Evolutionary conservation across 2,113 vertebrate species (phyloP).

Genomic region (Chionis minor): DNA sequence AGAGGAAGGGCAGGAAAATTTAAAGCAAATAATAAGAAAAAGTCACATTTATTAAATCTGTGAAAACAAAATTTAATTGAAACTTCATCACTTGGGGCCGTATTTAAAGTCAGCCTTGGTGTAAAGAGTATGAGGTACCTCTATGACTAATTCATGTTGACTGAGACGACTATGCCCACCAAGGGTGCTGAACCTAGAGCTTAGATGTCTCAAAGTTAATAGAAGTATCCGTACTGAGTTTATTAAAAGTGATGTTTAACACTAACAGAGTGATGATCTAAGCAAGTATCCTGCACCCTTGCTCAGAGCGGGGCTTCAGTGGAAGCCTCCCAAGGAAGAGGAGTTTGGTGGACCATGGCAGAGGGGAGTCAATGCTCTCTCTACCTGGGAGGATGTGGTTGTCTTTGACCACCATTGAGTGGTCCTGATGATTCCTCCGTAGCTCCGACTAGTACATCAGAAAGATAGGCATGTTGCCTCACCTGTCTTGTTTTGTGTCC

Average conservation of each 20-base stretch:
- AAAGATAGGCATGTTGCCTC: not conserved
- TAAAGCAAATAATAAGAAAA: not conserved
- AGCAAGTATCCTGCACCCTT: not conserved
- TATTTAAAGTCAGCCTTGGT: not conserved
- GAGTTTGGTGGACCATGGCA: not conserved
- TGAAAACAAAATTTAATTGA: not conserved
- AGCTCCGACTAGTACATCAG: not conserved
- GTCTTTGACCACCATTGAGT: rapidly evolving
- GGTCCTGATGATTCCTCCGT: not conserved
- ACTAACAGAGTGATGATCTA: not conserved
- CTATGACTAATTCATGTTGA: not conserved
- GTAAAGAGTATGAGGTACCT: not conserved
- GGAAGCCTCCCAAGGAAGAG: not conserved
- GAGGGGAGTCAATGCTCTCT: not conserved
- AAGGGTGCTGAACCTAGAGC: not conserved
- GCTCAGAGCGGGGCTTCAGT: not conserved
- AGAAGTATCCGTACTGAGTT: not conserved
- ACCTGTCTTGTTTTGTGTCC: not conserved
- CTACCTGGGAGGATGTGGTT: not conserved
- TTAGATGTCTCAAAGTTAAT: not conserved
- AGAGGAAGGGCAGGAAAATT: not conserved
- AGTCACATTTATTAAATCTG: not conserved
- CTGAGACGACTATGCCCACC: not conserved
- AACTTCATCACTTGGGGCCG: not conserved
- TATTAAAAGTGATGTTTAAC: not conserved